Evolutionary conservation across 2,113 vertebrate genomes (phyloP).

Genomic region (Python bivittatus): DNA sequence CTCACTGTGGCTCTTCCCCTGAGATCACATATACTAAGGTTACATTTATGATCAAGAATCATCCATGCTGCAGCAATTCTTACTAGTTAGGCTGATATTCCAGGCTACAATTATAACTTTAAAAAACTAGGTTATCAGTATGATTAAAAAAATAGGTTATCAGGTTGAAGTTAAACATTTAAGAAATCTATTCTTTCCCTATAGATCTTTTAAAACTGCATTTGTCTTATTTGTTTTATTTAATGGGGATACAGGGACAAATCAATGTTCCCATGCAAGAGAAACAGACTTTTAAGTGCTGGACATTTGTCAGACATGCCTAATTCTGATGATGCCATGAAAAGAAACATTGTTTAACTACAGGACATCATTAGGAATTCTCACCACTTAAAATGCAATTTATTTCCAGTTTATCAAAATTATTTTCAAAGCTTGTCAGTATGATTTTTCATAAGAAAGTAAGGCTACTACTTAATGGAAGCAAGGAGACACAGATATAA

Average conservation of each 20-base stretch:
- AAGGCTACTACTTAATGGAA: slow-evolving; percentile 4
- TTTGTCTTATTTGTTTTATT: slow-evolving; percentile 59
- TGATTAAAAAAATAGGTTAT: too few species aligned
- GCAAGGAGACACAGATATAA: background rate
- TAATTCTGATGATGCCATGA: slow-evolving; percentile 41
- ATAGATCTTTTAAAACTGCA: slow-evolving; percentile 30
- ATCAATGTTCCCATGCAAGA: slow-evolving; percentile 43
- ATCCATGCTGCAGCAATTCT: background rate
- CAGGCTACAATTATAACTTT: slow-evolving; percentile 16
- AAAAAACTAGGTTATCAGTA: background rate
- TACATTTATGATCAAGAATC: background rate
- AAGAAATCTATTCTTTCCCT: slow-evolving; percentile 19
- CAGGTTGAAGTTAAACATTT: slow-evolving; percentile 4
- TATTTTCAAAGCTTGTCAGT: slow-evolving; percentile 41
- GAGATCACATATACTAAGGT: background rate
- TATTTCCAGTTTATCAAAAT: slow-evolving; percentile 55
- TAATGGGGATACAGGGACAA: slow-evolving; percentile 34
- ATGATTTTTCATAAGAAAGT: slow-evolving; percentile 22
- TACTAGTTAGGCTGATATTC: background rate
- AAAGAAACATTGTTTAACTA: slow-evolving; percentile 58
- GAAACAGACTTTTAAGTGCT: slow-evolving; percentile 59
- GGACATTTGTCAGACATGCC: slow-evolving; percentile 52
- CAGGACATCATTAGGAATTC: slow-evolving; percentile 54
- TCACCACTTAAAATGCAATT: slow-evolving; percentile 51
- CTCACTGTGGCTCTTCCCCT: background rate